These are phyloP conservation scores for Carassius auratus DNA, from an alignment of 2,113 vertebrate genomes.

Conservation along the genomic window DNA sequence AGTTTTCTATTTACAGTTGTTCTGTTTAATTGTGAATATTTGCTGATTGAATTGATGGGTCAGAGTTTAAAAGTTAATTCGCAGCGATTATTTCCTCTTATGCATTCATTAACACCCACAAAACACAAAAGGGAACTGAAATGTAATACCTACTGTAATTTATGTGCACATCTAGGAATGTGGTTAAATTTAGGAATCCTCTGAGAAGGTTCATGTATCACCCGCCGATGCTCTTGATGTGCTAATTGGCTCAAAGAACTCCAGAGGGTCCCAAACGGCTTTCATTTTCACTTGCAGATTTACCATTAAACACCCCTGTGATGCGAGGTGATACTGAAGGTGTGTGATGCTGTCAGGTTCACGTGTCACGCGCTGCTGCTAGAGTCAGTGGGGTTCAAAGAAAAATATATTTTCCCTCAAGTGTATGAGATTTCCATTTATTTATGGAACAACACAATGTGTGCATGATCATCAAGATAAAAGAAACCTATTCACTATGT, in stretches of 20 bases:
- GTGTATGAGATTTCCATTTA: neutral
- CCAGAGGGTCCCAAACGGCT: conserved; percentile 4
- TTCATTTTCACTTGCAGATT: conserved; percentile 37
- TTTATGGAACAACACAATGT: too few relatives aligned
- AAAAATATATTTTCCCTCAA: neutral
- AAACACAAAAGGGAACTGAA: conserved; percentile 9
- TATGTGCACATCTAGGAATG: conserved; percentile 34
- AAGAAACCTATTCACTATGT: too few relatives aligned
- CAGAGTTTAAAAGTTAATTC: neutral
- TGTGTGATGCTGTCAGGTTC: conserved; percentile 10
- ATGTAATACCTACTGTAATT: neutral
- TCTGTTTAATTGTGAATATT: neutral
- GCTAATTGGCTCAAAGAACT: conserved; percentile 34
- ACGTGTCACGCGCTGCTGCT: too few relatives aligned
- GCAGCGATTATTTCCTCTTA: neutral
- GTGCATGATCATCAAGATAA: too few relatives aligned
- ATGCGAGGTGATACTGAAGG: conserved; percentile 12
- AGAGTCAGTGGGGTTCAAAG: neutral
- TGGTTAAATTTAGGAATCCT: conserved; percentile 28
- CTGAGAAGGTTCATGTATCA: neutral
- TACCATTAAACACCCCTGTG: neutral
- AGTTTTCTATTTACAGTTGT: neutral
- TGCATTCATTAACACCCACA: conserved; percentile 12
- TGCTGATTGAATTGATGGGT: neutral
- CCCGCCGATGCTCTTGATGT: neutral